phyloP scores from a whole-genome alignment of 2,888 invertebrate genomes.

The Eubasilissa splendida region DNA sequence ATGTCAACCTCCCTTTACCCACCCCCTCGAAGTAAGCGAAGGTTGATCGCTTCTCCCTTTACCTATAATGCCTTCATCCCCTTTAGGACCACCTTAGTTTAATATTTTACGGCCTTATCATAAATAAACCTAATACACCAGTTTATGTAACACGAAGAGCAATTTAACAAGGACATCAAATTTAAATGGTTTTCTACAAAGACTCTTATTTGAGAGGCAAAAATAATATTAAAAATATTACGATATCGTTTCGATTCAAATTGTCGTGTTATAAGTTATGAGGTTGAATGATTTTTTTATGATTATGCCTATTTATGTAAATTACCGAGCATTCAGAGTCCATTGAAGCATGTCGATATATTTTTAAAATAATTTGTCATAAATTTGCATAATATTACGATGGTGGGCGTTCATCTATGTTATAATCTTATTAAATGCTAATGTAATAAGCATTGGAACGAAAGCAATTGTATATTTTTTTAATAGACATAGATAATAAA shows the following conservation, averaged over 20 bases:
- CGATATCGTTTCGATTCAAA: background rate
- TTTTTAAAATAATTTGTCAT: background rate
- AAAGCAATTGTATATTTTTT: no score
- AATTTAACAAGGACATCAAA: conserved; percentile 17
- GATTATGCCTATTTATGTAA: background rate
- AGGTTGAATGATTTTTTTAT: conserved; percentile 3
- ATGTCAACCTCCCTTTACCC: background rate
- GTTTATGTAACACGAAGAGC: background rate
- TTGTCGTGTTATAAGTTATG: background rate
- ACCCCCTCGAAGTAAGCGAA: background rate
- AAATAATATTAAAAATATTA: conserved; percentile 18
- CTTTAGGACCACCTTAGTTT: conserved; percentile 4
- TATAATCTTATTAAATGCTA: no score
- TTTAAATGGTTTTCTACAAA: background rate
- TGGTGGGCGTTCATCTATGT: background rate
- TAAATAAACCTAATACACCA: background rate
- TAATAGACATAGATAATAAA: no score
- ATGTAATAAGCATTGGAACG: no score
- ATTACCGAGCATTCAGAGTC: background rate
- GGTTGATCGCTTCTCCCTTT: background rate
- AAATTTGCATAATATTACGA: background rate
- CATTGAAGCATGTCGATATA: background rate
- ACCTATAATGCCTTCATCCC: background rate
- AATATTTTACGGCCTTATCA: background rate
- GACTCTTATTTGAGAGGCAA: background rate